Conservation (phyloP, 2,113 vertebrate species). For the Litocranius walleri region DNA sequence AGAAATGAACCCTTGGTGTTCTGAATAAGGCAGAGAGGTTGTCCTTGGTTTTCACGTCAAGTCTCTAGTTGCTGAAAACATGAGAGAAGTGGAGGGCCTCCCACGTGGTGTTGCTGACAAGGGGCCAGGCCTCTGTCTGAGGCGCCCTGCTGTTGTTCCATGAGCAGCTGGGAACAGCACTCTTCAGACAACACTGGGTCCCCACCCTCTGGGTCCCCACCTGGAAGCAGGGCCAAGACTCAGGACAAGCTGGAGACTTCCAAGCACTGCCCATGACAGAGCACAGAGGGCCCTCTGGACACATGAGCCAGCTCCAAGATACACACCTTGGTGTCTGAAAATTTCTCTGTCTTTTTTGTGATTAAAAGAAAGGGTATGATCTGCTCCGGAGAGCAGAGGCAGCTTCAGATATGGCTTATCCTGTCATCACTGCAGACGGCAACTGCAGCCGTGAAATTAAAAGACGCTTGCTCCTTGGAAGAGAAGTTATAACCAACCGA, state of each 20-base stretch:
- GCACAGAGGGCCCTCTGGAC: accelerated
- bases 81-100: accelerated
- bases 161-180: accelerated
- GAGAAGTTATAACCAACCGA: not conserved
- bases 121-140: not conserved
- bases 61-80: not conserved
- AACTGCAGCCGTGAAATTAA: not conserved
- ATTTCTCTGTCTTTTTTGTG: not conserved
- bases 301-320: not conserved
- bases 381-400: not conserved
- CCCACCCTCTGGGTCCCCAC: not conserved
- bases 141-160: not conserved
- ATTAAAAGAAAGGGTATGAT: not conserved
- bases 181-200: accelerated
- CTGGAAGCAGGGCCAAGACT: not conserved
- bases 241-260: not conserved
- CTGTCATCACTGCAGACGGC: not conserved
- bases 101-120: not conserved
- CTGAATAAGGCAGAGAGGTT: not conserved
- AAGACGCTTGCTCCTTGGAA: not conserved
- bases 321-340: accelerated
- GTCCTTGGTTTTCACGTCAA: not conserved
- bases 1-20: not conserved
- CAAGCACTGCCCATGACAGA: accelerated
- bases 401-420: not conserved